Conservation (phyloP, 2,888 invertebrate species). For the Teinopalpus imperialis region DNA sequence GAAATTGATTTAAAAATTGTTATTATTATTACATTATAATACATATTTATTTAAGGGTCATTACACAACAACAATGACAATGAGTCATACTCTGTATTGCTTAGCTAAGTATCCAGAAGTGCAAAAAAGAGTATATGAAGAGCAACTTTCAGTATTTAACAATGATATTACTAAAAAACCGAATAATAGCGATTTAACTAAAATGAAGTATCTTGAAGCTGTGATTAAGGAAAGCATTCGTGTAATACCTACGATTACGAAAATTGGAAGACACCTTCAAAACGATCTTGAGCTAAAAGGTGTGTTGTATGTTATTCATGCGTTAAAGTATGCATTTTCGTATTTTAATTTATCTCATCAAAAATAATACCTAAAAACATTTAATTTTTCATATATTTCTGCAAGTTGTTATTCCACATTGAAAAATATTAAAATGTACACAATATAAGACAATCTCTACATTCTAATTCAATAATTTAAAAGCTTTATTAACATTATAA, state of each 20-base stretch:
- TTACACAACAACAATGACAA: slow-evolving; percentile 43
- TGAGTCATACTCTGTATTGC: slow-evolving; percentile 40
- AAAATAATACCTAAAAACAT: too few relatives aligned
- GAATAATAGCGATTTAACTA: slow-evolving; percentile 37
- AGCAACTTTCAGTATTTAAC: slow-evolving; percentile 38
- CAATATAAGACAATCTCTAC: too few relatives aligned
- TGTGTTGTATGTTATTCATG: too few relatives aligned
- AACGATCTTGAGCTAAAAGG: slow-evolving; percentile 41
- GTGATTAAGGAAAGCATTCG: slow-evolving; percentile 45
- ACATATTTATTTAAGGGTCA: slow-evolving; percentile 36
- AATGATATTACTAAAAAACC: slow-evolving; percentile 35
- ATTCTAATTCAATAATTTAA: too few relatives aligned
- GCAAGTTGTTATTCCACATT: too few relatives aligned
- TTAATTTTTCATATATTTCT: too few relatives aligned
- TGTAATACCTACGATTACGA: slow-evolving; percentile 41
- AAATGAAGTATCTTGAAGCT: slow-evolving; percentile 48
- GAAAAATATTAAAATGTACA: too few relatives aligned
- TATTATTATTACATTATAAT: neutral
- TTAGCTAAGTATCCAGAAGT: slow-evolving; percentile 40
- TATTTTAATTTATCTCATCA: too few relatives aligned
- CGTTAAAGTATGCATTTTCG: too few relatives aligned
- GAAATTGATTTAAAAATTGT: neutral
- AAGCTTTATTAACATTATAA: neutral
- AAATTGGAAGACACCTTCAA: slow-evolving; percentile 41
- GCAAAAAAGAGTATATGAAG: slow-evolving; percentile 39